Conservation (phyloP, 2,797 vertebrate species). For the Rhinoraja longicauda region DNA sequence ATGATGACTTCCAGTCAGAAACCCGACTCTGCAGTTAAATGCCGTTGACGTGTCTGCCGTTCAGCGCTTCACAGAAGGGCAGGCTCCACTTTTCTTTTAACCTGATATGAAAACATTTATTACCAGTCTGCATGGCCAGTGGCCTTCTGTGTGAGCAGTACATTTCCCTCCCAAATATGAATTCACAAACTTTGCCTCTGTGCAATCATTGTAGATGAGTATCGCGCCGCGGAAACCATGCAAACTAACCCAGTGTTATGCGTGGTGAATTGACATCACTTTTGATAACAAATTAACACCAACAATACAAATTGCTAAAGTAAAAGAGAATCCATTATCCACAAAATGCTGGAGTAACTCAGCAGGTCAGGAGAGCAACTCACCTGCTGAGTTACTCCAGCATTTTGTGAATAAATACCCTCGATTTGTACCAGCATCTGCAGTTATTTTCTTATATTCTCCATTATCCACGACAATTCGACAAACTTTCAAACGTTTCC, state of each 20-base stretch:
- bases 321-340: neutral
- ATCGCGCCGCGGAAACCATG: neutral
- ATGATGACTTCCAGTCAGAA: slow-evolving; percentile 36
- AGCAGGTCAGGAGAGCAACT: too few relatives aligned
- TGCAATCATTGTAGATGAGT: neutral
- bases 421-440: too few relatives aligned
- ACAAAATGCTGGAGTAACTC: too few relatives aligned
- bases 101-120: slow-evolving; percentile 25
- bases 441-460: too few relatives aligned
- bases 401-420: too few relatives aligned
- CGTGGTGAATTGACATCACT: neutral
- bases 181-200: neutral
- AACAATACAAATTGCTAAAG: neutral
- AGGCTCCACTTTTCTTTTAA: slow-evolving; percentile 6
- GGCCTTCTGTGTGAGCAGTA: slow-evolving; percentile 6
- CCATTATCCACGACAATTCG: neutral
- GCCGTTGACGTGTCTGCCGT: slow-evolving; percentile 28
- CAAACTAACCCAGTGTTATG: too few relatives aligned
- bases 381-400: too few relatives aligned
- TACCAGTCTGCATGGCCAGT: slow-evolving; percentile 13
- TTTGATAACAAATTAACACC: neutral
- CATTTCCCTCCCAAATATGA: neutral
- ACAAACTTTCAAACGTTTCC: neutral
- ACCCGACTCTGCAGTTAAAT: slow-evolving; percentile 21
- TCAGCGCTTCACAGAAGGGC: slow-evolving; percentile 29